These are phyloP conservation scores for Lymantria dispar DNA, from an alignment of 2,888 invertebrate genomes.

Conservation along the genomic window DNA sequence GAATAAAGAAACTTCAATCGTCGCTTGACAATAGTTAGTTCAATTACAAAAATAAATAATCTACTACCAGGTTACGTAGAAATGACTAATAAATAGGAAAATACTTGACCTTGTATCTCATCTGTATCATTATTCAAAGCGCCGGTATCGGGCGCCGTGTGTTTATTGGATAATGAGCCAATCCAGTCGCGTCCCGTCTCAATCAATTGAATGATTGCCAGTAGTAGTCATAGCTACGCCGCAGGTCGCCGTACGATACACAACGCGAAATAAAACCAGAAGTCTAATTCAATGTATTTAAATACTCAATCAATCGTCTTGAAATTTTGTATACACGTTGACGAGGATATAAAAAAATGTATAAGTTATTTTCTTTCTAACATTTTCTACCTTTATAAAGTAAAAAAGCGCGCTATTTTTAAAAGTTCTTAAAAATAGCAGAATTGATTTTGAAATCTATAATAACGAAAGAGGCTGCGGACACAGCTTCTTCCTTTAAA, in stretches of 20 bases:
- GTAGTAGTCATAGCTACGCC: constrained; percentile 55
- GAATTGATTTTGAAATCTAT: too few relatives aligned
- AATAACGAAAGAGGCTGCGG: too few relatives aligned
- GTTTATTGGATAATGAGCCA: constrained; percentile 71
- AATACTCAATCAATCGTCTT: too few relatives aligned
- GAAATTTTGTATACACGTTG: too few relatives aligned
- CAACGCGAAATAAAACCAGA: background rate
- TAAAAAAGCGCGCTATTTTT: too few relatives aligned
- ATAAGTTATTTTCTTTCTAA: too few relatives aligned
- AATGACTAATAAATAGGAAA: constrained; percentile 16
- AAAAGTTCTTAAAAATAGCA: too few relatives aligned
- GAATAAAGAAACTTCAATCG: too few relatives aligned
- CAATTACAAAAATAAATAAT: constrained; percentile 2
- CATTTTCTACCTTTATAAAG: too few relatives aligned
- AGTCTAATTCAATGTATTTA: background rate
- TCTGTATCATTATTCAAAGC: constrained; percentile 39
- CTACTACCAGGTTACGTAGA: background rate
- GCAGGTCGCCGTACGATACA: constrained; percentile 12
- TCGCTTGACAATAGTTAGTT: too few relatives aligned
- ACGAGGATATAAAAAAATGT: too few relatives aligned
- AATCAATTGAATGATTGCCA: constrained; percentile 69
- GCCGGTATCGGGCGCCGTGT: constrained; percentile 47
- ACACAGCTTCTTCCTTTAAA: too few relatives aligned
- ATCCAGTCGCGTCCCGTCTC: constrained; percentile 57
- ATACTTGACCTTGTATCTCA: constrained; percentile 27